Conservation (phyloP, 2,113 vertebrate species). For the Bungarus multicinctus region DNA sequence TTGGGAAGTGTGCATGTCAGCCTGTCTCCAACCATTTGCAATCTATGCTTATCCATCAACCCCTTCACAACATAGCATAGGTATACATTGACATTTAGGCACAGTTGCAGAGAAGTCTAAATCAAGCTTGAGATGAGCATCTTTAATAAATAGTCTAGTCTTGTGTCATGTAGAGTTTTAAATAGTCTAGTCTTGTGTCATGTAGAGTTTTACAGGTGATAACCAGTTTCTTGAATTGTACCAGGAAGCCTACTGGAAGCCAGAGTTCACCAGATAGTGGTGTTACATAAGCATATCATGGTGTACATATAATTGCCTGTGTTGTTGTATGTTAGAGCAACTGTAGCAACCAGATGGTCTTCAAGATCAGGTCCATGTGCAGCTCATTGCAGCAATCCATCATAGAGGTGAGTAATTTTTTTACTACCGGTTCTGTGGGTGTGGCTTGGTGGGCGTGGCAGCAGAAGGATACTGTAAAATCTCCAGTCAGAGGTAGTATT, state of each 20-base stretch:
- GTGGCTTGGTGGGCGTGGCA: too few relatives aligned
- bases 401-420: background rate
- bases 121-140: background rate
- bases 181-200: background rate
- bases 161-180: background rate
- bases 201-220: background rate
- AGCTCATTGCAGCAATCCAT: background rate
- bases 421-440: too few relatives aligned
- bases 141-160: background rate
- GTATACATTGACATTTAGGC: background rate
- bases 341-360: background rate
- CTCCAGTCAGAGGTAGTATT: too few relatives aligned
- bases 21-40: background rate
- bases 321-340: background rate
- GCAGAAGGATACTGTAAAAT: too few relatives aligned
- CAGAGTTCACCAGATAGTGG: background rate
- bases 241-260: background rate
- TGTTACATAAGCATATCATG: background rate
- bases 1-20: background rate
- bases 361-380: background rate
- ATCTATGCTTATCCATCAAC: background rate
- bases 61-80: background rate
- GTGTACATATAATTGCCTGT: background rate
- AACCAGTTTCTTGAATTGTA: background rate
- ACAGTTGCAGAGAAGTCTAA: background rate